Evolutionary conservation across 2,113 vertebrate species (phyloP).

Genomic region (Zosterops borbonicus): DNA sequence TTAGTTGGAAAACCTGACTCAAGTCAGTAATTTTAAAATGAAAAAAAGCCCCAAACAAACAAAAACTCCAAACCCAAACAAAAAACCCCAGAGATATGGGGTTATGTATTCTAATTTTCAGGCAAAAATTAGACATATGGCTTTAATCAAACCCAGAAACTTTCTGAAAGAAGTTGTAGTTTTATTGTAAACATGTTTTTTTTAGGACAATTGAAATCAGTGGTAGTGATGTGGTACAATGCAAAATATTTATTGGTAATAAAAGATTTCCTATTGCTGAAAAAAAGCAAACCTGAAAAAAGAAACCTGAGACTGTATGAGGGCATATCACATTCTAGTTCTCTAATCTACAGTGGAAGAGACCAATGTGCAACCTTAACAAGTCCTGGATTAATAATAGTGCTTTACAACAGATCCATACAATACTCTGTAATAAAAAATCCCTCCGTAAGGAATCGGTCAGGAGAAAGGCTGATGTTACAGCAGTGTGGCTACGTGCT

Average conservation of each 20-base stretch:
- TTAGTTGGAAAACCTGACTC: background rate
- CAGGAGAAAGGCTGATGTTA: background rate
- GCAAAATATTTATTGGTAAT: background rate
- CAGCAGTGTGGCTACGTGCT: background rate
- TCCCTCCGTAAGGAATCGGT: background rate
- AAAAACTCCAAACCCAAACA: background rate
- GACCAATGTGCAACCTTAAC: background rate
- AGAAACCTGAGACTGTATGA: background rate
- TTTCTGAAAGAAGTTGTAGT: background rate
- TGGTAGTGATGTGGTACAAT: rapidly evolving
- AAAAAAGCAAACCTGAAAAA: background rate
- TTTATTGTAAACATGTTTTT: background rate
- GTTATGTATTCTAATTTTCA: background rate
- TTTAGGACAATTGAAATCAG: background rate
- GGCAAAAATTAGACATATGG: background rate
- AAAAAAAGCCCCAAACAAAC: too few species aligned
- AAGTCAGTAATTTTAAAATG: background rate
- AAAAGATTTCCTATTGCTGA: background rate
- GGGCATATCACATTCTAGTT: background rate
- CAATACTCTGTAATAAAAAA: background rate
- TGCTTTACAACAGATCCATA: background rate
- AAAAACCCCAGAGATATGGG: background rate
- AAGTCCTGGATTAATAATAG: background rate
- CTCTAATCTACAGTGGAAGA: background rate
- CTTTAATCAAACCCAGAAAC: background rate